Evolutionary conservation across 2,797 vertebrate genomes (phyloP).

Genomic region (Pelochelys cantorii): DNA sequence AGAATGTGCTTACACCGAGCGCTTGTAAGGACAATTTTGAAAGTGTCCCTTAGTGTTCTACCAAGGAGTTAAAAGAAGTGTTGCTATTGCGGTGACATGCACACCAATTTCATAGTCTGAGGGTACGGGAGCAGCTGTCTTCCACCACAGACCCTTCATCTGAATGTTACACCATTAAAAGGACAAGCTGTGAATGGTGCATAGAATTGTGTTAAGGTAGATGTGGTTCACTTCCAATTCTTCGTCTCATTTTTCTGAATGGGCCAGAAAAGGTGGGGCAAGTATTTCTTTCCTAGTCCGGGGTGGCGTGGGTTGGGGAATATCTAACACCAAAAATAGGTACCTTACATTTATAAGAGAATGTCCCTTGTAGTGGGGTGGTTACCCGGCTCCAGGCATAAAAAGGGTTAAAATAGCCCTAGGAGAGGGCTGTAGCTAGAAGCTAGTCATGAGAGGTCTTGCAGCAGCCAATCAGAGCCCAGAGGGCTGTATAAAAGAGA

Average conservation of each 20-base stretch:
- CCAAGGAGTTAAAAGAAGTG: not conserved
- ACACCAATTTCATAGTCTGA: not conserved
- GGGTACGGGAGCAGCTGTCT: not conserved
- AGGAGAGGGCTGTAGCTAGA: too few species aligned
- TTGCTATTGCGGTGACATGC: not conserved
- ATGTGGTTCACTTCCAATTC: not conserved
- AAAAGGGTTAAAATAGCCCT: too few species aligned
- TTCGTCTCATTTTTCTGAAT: not conserved
- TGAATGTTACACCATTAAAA: not conserved
- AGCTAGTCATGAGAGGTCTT: too few species aligned
- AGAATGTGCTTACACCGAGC: not conserved
- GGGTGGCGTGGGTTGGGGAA: too few species aligned
- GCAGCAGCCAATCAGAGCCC: too few species aligned
- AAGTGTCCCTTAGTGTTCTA: not conserved
- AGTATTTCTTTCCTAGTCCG: not conserved
- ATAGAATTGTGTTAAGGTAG: rapidly evolving
- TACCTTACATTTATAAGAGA: not conserved
- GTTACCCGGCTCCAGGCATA: too few species aligned
- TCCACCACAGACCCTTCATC: not conserved
- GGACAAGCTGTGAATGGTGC: not conserved
- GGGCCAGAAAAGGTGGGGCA: not conserved
- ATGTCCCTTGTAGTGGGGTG: too few species aligned
- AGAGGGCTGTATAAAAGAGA: too few species aligned
- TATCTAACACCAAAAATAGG: not conserved
- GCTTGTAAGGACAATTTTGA: not conserved